A percentile compares a stretch with the other conserved stretches of the same genome.
phyloP scores from a whole-genome alignment of 2,797 vertebrate genomes.

The Arvicola amphibius region DNA sequence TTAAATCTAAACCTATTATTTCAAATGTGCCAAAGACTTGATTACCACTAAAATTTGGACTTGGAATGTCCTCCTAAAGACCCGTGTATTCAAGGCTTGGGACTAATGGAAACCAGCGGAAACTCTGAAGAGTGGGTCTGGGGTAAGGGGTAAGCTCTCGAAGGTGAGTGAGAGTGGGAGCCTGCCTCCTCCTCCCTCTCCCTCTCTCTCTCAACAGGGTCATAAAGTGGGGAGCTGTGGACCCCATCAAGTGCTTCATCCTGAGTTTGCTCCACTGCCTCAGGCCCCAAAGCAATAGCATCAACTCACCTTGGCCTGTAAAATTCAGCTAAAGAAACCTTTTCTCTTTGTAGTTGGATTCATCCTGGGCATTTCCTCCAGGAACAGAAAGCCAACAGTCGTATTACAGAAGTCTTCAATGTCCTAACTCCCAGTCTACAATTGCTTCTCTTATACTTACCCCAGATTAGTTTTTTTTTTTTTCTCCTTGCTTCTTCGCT shows the following conservation, averaged over 20 bases:
- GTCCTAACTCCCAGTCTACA: neutral
- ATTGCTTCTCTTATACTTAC: neutral
- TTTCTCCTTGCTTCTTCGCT: neutral
- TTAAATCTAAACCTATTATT: neutral
- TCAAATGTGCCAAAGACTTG: neutral
- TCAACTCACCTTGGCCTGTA: neutral
- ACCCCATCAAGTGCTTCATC: neutral
- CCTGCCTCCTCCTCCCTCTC: neutral
- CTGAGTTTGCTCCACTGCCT: neutral
- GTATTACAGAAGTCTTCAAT: neutral
- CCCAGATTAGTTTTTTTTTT: neutral
- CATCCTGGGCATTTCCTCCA: neutral
- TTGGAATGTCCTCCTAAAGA: neutral
- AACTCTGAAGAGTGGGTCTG: neutral
- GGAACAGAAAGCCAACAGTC: neutral
- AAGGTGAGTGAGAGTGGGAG: neutral
- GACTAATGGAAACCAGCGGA: neutral
- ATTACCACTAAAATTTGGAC: neutral
- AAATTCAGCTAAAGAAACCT: neutral
- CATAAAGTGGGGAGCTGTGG: neutral
- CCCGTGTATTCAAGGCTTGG: neutral
- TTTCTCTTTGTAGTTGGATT: neutral
- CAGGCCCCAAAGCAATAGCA: neutral
- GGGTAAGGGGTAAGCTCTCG: too few relatives aligned
- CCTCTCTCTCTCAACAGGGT: too few relatives aligned